Base-by-base conservation (phyloP, 2,113 vertebrate genomes). In the Eretmochelys imbricata region DNA sequence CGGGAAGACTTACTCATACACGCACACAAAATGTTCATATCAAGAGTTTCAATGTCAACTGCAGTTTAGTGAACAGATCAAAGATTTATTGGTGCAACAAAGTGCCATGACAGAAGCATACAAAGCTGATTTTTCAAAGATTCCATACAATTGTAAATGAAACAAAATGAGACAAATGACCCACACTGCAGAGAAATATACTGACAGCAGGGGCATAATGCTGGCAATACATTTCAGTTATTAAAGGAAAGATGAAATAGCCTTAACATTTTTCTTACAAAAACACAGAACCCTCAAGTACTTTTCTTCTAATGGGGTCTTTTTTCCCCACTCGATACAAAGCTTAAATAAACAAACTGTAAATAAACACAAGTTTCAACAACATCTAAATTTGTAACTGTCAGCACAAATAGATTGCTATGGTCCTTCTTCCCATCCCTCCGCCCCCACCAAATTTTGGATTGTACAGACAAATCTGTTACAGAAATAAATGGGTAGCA, bases 71-170 rank as follows among this genome's bases (percentile, higher is more conserved):
- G 38, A 91, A 85, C 59, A 54, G 88, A 90, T 95, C 89, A 93
- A 85, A 65, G 78, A 49, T 95, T 46, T 54, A 50, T 79, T 85
- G 75, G 22, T 48, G 86, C 86, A 93, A 65, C 92, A 94, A 84
- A 69, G 46, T 11, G n/a, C 54, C 48, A 86, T 57, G 88, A 59
- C 46, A 79, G 83, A 59, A 93, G 72, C 42, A 12, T 1, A 42
- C 89, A 81, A 83, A 93, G 80, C 90, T 87, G 80, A 89, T 54
- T 94, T 91, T 54, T 80, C 80, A 81, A 91, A 93, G 91, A 4
- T 53, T 51, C 0, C 2, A 0, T 75, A 1, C n/a, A 29, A 75
- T 65, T 95, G 82, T 87, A 31, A 94, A 78, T 80, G 79, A 88
- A 62, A 53, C 48, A 72, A 84, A 91, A 88, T 25, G 54, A 48